Evolutionary conservation across 2,888 invertebrate species (phyloP).

Genomic region (Leptinotarsa haldemani): DNA sequence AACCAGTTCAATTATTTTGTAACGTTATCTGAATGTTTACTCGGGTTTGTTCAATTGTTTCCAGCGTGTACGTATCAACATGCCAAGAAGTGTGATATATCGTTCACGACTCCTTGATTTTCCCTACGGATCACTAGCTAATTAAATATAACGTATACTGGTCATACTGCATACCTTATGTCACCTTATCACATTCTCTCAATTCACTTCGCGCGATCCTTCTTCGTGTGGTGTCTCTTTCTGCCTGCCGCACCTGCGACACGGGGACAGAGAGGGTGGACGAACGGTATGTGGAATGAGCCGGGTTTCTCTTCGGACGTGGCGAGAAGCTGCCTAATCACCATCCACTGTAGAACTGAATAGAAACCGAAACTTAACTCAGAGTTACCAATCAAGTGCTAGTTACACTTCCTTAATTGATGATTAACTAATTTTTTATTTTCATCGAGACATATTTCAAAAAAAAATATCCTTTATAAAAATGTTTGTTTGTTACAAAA

Average conservation of each 20-base stretch:
- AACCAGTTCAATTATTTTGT: conserved; percentile 39
- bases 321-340: conserved; percentile 59
- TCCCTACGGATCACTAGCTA: conserved; percentile 61
- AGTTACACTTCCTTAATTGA: too few species aligned
- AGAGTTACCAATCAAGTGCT: too few species aligned
- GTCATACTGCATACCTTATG: conserved; percentile 59
- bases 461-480: too few species aligned
- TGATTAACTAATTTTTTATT: too few species aligned
- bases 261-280: conserved; percentile 32
- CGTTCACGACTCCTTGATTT: conserved; percentile 56
- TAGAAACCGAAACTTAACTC: neutral
- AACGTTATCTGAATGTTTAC: conserved; percentile 39
- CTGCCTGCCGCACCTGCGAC: conserved; percentile 11
- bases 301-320: conserved; percentile 31
- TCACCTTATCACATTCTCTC: conserved; percentile 58
- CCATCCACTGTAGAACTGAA: conserved; percentile 50
- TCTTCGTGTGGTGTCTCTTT: conserved; percentile 17
- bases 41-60: conserved; percentile 46
- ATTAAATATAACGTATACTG: conserved; percentile 63
- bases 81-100: conserved; percentile 55
- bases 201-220: conserved; percentile 37
- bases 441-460: too few species aligned
- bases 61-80: conserved; percentile 40
- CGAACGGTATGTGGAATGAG: conserved; percentile 40
- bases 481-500: too few species aligned